Conservation (phyloP, 1,140 invertebrate species). For the Hyles euphorbiae region DNA sequence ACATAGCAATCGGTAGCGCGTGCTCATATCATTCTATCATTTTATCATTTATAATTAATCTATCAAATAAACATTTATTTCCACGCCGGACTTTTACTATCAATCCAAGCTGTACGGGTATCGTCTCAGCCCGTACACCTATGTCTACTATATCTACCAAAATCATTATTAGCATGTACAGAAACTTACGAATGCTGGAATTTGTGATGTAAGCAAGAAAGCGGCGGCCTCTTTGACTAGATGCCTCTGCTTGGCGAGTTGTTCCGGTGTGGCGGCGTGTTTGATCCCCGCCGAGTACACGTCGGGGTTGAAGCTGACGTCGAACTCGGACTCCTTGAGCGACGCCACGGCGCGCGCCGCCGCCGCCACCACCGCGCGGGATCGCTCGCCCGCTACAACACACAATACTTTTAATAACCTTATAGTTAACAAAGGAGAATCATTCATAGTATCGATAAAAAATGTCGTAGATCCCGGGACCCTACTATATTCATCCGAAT, state of each 20-base stretch:
- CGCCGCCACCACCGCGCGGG: slow-evolving; percentile 91
- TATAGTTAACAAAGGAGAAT: no score
- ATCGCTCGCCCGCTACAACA: slow-evolving; percentile 86
- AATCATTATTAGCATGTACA: background rate
- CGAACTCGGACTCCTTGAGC: slow-evolving; percentile 95
- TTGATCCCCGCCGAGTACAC: slow-evolving; percentile 95
- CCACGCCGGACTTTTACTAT: no score
- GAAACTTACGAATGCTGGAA: slow-evolving; percentile 92
- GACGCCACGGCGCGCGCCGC: slow-evolving; percentile 94
- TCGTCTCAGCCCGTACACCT: no score
- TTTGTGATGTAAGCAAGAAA: slow-evolving; percentile 94
- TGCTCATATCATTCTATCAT: no score
- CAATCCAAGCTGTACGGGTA: no score
- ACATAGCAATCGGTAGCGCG: no score
- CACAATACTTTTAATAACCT: no score
- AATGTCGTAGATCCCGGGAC: no score
- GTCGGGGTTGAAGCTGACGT: slow-evolving; percentile 98
- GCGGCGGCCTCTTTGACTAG: slow-evolving; percentile 96
- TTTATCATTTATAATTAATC: no score
- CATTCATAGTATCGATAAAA: no score
- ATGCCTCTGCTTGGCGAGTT: slow-evolving; percentile 88
- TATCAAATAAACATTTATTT: no score
- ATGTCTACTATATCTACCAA: background rate
- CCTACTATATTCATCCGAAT: no score
- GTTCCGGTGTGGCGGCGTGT: slow-evolving; percentile 82